Evolutionary conservation across 2,888 invertebrate species (phyloP).

Genomic region (Ptilodon capucinus): DNA sequence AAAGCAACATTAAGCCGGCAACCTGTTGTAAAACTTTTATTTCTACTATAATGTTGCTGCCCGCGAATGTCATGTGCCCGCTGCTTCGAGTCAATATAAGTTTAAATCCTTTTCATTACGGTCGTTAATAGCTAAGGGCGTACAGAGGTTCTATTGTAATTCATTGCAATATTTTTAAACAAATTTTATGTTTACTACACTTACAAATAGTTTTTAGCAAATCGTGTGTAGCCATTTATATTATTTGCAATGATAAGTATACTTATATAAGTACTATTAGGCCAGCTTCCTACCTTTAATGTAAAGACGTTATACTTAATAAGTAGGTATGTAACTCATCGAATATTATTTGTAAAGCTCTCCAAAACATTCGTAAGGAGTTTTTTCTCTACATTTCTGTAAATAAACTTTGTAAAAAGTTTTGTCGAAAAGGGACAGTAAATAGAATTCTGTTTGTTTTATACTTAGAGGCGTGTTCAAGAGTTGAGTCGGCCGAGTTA

Average conservation of each 20-base stretch:
- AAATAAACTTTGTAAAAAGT: conserved; percentile 37
- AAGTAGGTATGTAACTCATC: conserved; percentile 20
- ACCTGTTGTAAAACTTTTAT: conserved; percentile 64
- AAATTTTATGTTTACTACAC: no score
- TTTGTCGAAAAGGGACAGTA: conserved; percentile 41
- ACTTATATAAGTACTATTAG: no score
- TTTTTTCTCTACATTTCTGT: conserved; percentile 38
- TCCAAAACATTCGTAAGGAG: conserved; percentile 32
- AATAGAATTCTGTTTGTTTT: conserved; percentile 46
- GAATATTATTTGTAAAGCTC: conserved; percentile 44
- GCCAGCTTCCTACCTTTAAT: conserved; percentile 15
- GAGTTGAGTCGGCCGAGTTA: conserved; percentile 32
- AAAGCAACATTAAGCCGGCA: conserved; percentile 51
- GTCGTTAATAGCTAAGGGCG: conserved; percentile 7
- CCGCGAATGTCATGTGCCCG: conserved; percentile 24
- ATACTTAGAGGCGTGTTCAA: conserved; percentile 39
- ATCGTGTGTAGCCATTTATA: no score
- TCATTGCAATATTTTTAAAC: conserved; percentile 4
- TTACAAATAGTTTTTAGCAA: no score
- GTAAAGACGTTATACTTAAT: conserved; percentile 25
- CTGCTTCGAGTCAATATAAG: conserved; percentile 11
- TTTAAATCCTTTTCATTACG: conserved; percentile 16
- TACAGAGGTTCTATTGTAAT: not conserved
- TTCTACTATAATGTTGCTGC: conserved; percentile 32
- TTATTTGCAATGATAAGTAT: not conserved